These are phyloP conservation scores for Gryllus bimaculatus DNA, from an alignment of 1,140 invertebrate species.

Conservation along the genomic window DNA sequence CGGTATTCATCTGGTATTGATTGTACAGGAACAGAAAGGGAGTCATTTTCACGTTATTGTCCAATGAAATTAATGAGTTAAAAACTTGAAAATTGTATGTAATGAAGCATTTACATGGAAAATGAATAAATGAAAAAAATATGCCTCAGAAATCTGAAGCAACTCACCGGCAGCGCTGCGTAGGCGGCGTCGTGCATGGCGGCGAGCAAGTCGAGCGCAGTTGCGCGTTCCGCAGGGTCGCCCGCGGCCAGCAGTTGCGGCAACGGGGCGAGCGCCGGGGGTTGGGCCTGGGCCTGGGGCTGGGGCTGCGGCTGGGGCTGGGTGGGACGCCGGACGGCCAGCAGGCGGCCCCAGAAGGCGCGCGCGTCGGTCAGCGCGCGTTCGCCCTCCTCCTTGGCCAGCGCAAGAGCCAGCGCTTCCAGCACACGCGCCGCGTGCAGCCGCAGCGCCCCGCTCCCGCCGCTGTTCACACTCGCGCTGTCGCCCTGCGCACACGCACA, in stretches of 20 bases:
- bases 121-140: too few species aligned
- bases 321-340: not conserved
- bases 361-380: not conserved
- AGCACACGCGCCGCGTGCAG: not conserved
- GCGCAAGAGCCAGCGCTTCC: not conserved
- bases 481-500: too few species aligned
- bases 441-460: not conserved
- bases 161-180: not conserved
- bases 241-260: not conserved
- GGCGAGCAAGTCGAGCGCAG: not conserved
- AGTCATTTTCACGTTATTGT: too few species aligned
- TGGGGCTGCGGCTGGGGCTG: too few species aligned
- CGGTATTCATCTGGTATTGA: too few species aligned
- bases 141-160: too few species aligned
- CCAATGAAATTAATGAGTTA: too few species aligned
- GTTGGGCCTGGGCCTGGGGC: too few species aligned
- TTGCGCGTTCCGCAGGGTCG: not conserved
- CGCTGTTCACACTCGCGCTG: too few species aligned
- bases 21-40: too few species aligned
- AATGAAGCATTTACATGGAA: too few species aligned
- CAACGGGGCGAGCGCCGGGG: not conserved
- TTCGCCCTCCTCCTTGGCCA: not conserved
- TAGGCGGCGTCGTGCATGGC: not conserved
- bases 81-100: too few species aligned
- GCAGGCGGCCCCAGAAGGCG: not conserved